Base-by-base conservation (phyloP, 2,113 vertebrate genomes). In the Ascaphus truei region DNA sequence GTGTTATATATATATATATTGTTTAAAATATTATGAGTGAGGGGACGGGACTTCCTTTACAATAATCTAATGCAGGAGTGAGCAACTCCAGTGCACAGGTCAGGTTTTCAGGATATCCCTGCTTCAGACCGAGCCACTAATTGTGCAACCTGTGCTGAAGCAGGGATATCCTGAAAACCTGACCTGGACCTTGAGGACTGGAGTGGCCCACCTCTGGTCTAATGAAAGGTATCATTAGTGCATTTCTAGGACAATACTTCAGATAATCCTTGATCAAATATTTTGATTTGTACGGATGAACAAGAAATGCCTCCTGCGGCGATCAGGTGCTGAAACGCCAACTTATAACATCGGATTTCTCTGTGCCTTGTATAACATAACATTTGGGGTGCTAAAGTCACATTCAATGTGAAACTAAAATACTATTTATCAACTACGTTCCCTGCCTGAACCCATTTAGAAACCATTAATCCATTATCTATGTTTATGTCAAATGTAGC, bases 391-490 rank as follows among this genome's bases (percentile, higher is more conserved):
- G 57, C 47, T 57, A 68, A 30, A 36, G 41, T 50, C 59, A 34
- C 53, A 47, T 13, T 20, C 11, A 13, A 52, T 25, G 18, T 3
- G 27, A 26, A 16, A 22, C 36, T 34, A 26, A 56, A 57, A 43
- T 25, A 34, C 18, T 67, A 27, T 39, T 68, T 59, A 36, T 16
- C 15, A 68, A 50, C 30, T 27, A 16, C 22, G 3, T 48, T 27
- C 30, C 29, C 7, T 45, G 45, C 26, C 16, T 45, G 13, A 50
- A 58, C 58, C 30, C 53, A 59, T 55, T 58, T 68, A 68, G 41
- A 68, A 37, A 59, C 65, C 65, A 68, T 68, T 68, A 68, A 68
- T 26, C 27, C 41, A 58, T 68, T 58, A 68, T 68, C 53, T 59
- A 20, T 59, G 53, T 68, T 68, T 68, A 68, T 68, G 55, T 58